Evolutionary conservation across 2,888 invertebrate species (phyloP).

Genomic region (Drosophila borealis): DNA sequence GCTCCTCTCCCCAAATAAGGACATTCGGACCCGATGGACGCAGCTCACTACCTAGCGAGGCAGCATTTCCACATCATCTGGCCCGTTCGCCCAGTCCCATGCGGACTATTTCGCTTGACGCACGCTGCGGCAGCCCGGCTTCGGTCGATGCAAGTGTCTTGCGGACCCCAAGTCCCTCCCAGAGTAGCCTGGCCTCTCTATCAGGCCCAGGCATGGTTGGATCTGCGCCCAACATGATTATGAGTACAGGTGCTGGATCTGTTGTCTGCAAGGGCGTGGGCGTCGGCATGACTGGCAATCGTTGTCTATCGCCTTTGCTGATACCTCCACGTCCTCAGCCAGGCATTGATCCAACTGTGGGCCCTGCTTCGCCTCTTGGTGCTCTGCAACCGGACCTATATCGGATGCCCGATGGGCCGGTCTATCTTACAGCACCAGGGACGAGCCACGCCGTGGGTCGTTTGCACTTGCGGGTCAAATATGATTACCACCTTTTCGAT

Average conservation of each 20-base stretch:
- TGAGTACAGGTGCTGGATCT: constrained; percentile 76
- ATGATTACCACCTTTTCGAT: constrained; percentile 95
- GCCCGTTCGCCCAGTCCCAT: constrained; percentile 92
- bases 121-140: constrained; percentile 88
- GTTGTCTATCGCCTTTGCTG: constrained; percentile 91
- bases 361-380: constrained; percentile 88
- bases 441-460: constrained; percentile 91
- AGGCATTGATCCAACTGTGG: constrained; percentile 82
- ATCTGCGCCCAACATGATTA: constrained; percentile 71
- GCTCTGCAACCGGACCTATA: constrained; percentile 95
- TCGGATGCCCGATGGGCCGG: constrained; percentile 91
- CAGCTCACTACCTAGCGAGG: constrained; percentile 85
- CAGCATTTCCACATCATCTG: constrained; percentile 82
- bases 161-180: constrained; percentile 89
- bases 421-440: constrained; percentile 89
- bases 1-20: constrained; percentile 93
- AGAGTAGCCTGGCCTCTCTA: constrained; percentile 89
- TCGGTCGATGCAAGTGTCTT: constrained; percentile 85
- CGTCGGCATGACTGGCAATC: constrained; percentile 66
- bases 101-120: constrained; percentile 91
- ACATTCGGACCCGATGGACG: constrained; percentile 93
- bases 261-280: constrained; percentile 41
- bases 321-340: constrained; percentile 89
- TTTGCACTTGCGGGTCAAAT: constrained; percentile 93
- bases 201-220: constrained; percentile 82